A percentile compares a stretch with the other conserved stretches of the same genome.
These are phyloP conservation scores for Gymnosoma rotundatum DNA, from an alignment of 2,888 invertebrate species.

Conservation along the genomic window DNA sequence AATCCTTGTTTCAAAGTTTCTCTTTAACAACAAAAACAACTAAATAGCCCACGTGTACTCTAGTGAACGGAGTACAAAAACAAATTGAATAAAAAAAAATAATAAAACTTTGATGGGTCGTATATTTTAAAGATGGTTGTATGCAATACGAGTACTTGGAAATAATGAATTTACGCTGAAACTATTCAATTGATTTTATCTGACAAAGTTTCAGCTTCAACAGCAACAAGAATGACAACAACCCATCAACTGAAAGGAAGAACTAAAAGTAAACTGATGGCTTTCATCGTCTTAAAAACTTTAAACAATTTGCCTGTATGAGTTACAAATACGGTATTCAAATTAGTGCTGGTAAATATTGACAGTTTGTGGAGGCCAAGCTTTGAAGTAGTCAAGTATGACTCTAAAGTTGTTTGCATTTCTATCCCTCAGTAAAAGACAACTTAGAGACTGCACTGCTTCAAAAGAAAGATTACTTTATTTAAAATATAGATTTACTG, in stretches of 20 bases:
- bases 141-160: conserved; percentile 15
- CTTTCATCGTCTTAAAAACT: conserved; percentile 51
- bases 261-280: conserved; percentile 55
- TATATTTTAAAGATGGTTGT: conserved; percentile 26
- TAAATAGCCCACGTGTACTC: not conserved
- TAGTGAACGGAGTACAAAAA: not conserved
- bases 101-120: conserved; percentile 41
- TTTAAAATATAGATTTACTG: too few species aligned
- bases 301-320: conserved; percentile 43
- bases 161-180: conserved; percentile 59
- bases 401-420: too few species aligned
- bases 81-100: not conserved
- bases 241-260: not conserved
- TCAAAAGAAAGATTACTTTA: too few species aligned
- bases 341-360: too few species aligned
- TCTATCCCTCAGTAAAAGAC: too few species aligned
- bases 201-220: conserved; percentile 25
- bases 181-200: conserved; percentile 68
- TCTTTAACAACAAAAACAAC: not conserved
- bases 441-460: too few species aligned
- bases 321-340: not conserved
- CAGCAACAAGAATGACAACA: conserved; percentile 1
- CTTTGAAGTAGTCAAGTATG: too few species aligned
- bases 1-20: conserved; percentile 5
- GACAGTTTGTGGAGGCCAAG: too few species aligned